These are phyloP conservation scores for Acromyrmex charruanus DNA, from an alignment of 1,140 invertebrate genomes.

Conservation along the genomic window DNA sequence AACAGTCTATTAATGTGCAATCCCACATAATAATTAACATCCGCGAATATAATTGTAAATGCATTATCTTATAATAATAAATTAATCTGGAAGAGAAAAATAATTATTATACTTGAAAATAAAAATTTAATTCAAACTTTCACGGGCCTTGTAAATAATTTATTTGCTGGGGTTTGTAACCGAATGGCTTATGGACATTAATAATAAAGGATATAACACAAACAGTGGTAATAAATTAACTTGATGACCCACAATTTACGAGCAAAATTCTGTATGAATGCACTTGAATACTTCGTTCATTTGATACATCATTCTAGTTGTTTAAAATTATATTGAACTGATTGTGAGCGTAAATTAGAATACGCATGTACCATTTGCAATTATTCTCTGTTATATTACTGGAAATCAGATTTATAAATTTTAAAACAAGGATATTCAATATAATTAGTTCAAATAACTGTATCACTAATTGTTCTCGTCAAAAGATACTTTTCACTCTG, in stretches of 20 bases:
- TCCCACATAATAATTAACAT: constrained; percentile 1
- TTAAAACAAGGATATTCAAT: neutral
- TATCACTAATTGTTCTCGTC: neutral
- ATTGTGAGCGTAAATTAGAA: constrained; percentile 19
- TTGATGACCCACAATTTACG: neutral
- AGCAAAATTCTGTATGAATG: constrained; percentile 10
- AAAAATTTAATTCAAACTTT: constrained; percentile 8
- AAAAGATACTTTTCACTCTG: neutral
- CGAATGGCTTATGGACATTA: constrained; percentile 23
- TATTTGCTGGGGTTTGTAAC: constrained; percentile 39
- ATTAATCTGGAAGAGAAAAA: constrained; percentile 31
- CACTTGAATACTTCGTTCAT: neutral
- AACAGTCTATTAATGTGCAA: constrained; percentile 16
- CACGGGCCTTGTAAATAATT: neutral
- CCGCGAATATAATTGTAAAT: neutral
- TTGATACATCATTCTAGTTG: neutral
- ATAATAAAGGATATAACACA: neutral
- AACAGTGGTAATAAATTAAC: constrained; percentile 9
- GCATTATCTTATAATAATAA: neutral
- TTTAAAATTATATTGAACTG: constrained; percentile 1
- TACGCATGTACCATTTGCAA: neutral
- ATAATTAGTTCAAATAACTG: constrained; percentile 1
- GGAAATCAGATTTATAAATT: constrained; percentile 6
- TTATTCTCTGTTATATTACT: constrained; percentile 9
- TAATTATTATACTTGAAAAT: constrained; percentile 13